phyloP scores from a whole-genome alignment of 2,113 vertebrate genomes.

The Corythornis cristatus region DNA sequence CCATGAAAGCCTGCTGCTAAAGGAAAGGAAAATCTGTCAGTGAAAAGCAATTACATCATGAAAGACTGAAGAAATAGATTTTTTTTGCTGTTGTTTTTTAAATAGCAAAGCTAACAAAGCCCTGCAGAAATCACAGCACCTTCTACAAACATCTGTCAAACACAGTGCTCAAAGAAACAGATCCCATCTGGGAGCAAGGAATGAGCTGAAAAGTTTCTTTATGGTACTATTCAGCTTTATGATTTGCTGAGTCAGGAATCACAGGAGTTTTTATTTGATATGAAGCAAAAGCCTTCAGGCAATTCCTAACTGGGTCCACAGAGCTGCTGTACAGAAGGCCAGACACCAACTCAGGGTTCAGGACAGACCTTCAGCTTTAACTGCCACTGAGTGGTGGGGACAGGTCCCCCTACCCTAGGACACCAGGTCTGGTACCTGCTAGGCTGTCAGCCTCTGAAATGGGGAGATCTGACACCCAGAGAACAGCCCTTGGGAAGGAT shows the following conservation, averaged over 20 bases:
- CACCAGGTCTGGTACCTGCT: background rate
- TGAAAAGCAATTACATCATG: background rate
- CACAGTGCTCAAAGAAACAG: background rate
- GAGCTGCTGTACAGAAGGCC: fast-evolving
- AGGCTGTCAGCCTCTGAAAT: background rate
- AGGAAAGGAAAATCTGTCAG: background rate
- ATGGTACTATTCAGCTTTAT: background rate
- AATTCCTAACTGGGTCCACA: background rate
- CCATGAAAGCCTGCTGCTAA: background rate
- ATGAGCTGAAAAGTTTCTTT: background rate
- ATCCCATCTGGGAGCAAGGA: background rate
- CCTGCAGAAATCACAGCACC: background rate
- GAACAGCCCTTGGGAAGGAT: background rate
- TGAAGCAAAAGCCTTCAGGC: background rate
- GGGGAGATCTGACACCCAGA: background rate
- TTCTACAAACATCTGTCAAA: background rate
- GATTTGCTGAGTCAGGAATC: constrained; percentile 8
- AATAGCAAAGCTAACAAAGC: background rate
- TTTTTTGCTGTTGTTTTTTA: background rate
- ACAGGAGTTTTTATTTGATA: background rate
- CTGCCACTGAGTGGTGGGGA: background rate
- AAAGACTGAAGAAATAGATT: background rate
- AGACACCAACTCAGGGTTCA: background rate
- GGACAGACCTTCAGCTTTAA: background rate
- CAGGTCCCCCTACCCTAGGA: background rate